Percentiles rank a stretch among this genome's conserved stretches.
Evolutionary conservation across 2,113 vertebrate genomes (phyloP).

Genomic region (Gasterosteus nipponicus): DNA sequence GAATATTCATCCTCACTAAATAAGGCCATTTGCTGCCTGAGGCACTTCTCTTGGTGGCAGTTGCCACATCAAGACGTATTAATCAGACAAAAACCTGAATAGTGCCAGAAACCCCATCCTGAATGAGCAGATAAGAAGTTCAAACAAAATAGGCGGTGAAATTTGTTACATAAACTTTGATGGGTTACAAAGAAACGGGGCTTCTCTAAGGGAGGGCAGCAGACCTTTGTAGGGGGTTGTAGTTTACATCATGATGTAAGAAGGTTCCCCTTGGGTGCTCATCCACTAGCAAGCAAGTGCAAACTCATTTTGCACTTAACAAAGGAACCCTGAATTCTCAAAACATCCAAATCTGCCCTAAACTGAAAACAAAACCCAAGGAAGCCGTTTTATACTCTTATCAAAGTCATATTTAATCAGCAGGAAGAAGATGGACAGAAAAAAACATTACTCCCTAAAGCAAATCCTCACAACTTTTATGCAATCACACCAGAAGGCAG

Average conservation of each 20-base stretch:
- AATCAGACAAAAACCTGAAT: constrained; percentile 60
- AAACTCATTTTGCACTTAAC: constrained; percentile 29
- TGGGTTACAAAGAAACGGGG: constrained; percentile 16
- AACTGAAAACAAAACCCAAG: neutral
- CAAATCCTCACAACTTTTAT: constrained; percentile 26
- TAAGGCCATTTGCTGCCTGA: constrained; percentile 68
- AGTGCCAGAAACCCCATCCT: constrained; percentile 53
- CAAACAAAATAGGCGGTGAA: constrained; percentile 49
- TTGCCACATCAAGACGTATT: constrained; percentile 63
- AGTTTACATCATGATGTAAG: constrained; percentile 18
- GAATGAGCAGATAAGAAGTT: constrained; percentile 65
- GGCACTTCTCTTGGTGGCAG: constrained; percentile 47
- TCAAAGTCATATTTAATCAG: neutral
- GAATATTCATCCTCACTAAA: constrained; percentile 73
- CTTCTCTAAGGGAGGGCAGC: constrained; percentile 22
- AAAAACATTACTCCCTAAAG: constrained; percentile 21
- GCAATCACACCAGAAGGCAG: constrained; percentile 18
- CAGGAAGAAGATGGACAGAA: constrained; percentile 5
- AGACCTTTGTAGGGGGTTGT: constrained; percentile 24
- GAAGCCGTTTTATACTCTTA: neutral
- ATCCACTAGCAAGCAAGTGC: constrained; percentile 12
- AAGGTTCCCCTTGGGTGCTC: constrained; percentile 35
- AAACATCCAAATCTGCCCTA: neutral
- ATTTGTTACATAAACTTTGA: constrained; percentile 55
- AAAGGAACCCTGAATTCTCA: constrained; percentile 23